phyloP scores from a whole-genome alignment of 1,140 invertebrate genomes.

The Achroia grisella region DNA sequence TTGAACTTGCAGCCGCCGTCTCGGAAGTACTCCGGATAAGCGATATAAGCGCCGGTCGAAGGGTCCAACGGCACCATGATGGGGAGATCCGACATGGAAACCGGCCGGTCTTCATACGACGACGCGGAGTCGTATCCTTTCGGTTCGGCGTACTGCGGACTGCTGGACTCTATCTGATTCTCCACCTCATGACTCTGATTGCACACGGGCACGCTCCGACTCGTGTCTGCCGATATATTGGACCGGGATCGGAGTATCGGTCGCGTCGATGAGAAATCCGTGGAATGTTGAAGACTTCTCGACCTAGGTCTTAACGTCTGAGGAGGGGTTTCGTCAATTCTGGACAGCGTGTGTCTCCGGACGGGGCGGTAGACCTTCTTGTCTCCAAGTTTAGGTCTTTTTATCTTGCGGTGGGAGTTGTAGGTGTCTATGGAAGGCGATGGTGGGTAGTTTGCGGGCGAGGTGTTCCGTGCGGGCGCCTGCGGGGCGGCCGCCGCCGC shows the following conservation, averaged over 20 bases:
- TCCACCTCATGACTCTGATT: conserved; percentile 46
- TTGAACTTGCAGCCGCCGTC: conserved; percentile 36
- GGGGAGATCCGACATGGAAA: conserved; percentile 50
- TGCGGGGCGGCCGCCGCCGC: conserved; percentile 53
- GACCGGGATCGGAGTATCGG: conserved; percentile 44
- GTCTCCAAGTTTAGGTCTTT: conserved; percentile 42
- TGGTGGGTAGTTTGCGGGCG: conserved; percentile 23
- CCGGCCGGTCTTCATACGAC: conserved; percentile 39
- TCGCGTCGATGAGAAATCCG: conserved; percentile 49
- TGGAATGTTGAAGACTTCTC: conserved; percentile 48
- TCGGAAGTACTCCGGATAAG: conserved; percentile 54
- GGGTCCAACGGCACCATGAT: conserved; percentile 52
- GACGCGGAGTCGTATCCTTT: conserved; percentile 33
- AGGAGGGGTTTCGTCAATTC: conserved; percentile 60
- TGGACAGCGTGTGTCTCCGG: conserved; percentile 51
- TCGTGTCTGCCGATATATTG: conserved; percentile 56
- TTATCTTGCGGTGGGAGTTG: conserved; percentile 54
- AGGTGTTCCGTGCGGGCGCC: conserved; percentile 55
- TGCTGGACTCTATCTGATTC: conserved; percentile 28
- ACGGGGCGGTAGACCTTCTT: conserved; percentile 52
- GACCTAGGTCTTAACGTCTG: conserved; percentile 31
- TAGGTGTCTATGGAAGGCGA: conserved; percentile 36
- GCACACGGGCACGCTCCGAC: conserved; percentile 57
- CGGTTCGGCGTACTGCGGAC: conserved; percentile 58
- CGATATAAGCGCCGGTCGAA: conserved; percentile 45